Conservation (phyloP, 2,113 vertebrate genomes). For the Phrynocephalus versicolor region DNA sequence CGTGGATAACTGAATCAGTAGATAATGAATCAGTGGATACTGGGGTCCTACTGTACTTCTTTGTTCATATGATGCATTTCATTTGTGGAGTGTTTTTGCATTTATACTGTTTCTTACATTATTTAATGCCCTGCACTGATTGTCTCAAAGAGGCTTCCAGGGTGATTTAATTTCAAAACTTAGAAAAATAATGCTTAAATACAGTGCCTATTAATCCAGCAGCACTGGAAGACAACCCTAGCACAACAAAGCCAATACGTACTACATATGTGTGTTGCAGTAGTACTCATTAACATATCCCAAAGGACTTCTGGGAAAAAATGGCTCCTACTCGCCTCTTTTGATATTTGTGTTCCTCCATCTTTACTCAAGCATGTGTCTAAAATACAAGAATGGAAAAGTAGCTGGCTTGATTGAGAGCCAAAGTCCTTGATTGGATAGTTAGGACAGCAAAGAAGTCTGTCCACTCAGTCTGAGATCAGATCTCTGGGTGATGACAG, state of each 20-base stretch:
- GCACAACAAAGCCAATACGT: neutral
- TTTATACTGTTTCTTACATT: neutral
- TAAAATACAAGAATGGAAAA: neutral
- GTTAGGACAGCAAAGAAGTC: neutral
- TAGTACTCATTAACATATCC: too few relatives aligned
- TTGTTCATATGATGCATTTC: neutral
- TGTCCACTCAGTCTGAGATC: neutral
- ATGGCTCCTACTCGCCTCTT: neutral
- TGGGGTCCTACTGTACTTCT: too few relatives aligned
- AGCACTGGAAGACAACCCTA: neutral
- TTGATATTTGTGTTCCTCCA: neutral
- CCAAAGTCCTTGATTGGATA: too few relatives aligned
- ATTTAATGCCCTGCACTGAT: neutral
- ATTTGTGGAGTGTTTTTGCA: neutral
- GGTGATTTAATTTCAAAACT: neutral
- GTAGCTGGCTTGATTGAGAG: neutral
- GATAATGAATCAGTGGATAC: too few relatives aligned
- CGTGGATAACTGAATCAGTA: too few relatives aligned
- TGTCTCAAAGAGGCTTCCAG: neutral
- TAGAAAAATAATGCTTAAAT: neutral
- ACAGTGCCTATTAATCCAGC: neutral
- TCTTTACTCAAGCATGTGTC: neutral
- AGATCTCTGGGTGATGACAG: neutral
- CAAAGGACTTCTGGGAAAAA: neutral
- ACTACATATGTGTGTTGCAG: neutral